Conservation (phyloP, 2,888 invertebrate genomes). For the Dexiosoma caninum region DNA sequence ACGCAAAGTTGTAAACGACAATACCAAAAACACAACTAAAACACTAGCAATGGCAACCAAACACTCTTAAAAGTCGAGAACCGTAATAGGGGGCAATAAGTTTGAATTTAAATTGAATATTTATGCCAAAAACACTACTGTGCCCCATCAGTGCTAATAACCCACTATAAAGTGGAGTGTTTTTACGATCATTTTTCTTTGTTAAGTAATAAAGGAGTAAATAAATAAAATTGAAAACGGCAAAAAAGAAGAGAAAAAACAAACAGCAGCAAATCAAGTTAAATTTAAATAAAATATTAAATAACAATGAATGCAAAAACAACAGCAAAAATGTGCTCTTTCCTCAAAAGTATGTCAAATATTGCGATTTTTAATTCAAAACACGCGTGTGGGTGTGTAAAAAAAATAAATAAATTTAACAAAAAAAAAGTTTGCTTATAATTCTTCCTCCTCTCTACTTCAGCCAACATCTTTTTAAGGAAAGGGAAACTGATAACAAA, state of each 20-base stretch:
- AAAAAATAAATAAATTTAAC: background rate
- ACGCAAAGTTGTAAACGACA: no score
- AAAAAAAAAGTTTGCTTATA: constrained; percentile 19
- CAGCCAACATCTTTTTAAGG: constrained; percentile 27
- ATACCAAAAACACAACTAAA: no score
- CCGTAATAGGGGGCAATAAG: no score
- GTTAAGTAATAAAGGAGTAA: constrained; percentile 43
- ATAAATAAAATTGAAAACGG: constrained; percentile 19
- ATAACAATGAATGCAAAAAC: constrained; percentile 17
- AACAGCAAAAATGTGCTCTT: background rate
- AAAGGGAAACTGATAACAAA: constrained; percentile 62
- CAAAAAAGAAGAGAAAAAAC: background rate
- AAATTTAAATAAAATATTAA: constrained; percentile 21
- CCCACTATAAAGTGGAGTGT: background rate
- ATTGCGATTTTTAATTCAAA: constrained; percentile 53
- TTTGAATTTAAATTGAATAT: no score
- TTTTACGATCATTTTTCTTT: constrained; percentile 20
- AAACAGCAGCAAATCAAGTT: constrained; percentile 27
- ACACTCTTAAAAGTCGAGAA: no score
- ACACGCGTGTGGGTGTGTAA: constrained; percentile 58
- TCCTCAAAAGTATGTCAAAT: constrained; percentile 59
- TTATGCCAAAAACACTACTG: background rate
- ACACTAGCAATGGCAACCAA: no score
- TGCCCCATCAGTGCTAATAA: background rate
- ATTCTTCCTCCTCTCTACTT: background rate